phyloP scores from a whole-genome alignment of 2,113 vertebrate species.

The Ceyx margarethae region DNA sequence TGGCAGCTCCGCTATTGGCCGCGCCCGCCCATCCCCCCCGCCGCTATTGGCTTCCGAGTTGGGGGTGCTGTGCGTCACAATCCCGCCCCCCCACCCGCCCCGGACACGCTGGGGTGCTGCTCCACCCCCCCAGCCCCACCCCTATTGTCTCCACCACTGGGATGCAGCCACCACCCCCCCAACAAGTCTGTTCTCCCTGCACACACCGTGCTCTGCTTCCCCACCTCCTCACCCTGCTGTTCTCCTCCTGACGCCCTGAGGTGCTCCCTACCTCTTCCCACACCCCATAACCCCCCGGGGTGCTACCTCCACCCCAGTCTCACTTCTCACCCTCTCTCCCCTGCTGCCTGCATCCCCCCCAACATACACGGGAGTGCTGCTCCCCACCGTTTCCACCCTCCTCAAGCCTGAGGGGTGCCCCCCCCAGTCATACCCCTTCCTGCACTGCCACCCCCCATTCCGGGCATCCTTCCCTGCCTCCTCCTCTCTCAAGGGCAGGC shows the following conservation, averaged over 20 bases:
- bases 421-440: background rate
- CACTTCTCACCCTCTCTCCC: background rate
- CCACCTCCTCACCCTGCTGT: too few species aligned
- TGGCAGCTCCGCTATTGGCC: too few species aligned
- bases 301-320: background rate
- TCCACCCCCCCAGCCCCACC: too few species aligned
- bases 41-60: background rate
- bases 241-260: too few species aligned
- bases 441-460: rapidly evolving
- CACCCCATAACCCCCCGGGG: background rate
- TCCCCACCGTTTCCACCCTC: background rate
- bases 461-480: background rate
- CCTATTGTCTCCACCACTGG: too few species aligned
- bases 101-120: background rate
- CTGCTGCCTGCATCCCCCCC: background rate
- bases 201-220: background rate
- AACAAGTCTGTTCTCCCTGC: too few species aligned
- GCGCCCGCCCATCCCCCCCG: too few species aligned
- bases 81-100: background rate
- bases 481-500: background rate
- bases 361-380: too few species aligned
- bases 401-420: too few species aligned
- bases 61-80: background rate
- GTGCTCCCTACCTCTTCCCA: too few species aligned
- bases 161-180: too few species aligned